These are phyloP conservation scores for Pandion haliaetus DNA, from an alignment of 2,113 vertebrate species.

Conservation along the genomic window DNA sequence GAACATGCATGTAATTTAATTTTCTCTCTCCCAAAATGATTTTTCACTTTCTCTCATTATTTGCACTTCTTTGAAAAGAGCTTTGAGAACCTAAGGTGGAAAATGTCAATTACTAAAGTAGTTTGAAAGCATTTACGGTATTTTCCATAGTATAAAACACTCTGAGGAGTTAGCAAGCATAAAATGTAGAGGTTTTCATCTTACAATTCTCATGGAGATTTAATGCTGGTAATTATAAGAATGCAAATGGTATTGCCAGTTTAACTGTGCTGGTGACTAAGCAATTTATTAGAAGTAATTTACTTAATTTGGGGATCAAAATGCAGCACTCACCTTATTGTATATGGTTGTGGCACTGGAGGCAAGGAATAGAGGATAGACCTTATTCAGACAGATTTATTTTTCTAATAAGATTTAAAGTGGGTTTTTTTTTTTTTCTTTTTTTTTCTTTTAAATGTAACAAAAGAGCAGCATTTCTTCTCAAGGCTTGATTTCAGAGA, in stretches of 20 bases:
- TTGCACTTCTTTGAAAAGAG: not conserved
- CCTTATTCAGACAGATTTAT: constrained; percentile 11
- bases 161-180: not conserved
- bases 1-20: not conserved
- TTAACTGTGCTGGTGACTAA: not conserved
- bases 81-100: not conserved
- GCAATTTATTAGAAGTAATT: constrained; percentile 6
- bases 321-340: not conserved
- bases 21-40: not conserved
- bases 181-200: not conserved
- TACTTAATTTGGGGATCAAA: not conserved
- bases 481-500: not conserved
- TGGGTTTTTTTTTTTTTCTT: not conserved
- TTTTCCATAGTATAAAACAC: not conserved
- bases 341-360: not conserved
- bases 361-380: not conserved
- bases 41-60: not conserved
- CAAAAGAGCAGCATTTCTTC: not conserved
- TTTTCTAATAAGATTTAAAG: constrained; percentile 20
- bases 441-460: not conserved
- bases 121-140: not conserved
- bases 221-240: not conserved
- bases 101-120: not conserved
- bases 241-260: not conserved
- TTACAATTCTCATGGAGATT: not conserved